phyloP scores from a whole-genome alignment of 2,113 vertebrate genomes.

The Callionymus lyra region DNA sequence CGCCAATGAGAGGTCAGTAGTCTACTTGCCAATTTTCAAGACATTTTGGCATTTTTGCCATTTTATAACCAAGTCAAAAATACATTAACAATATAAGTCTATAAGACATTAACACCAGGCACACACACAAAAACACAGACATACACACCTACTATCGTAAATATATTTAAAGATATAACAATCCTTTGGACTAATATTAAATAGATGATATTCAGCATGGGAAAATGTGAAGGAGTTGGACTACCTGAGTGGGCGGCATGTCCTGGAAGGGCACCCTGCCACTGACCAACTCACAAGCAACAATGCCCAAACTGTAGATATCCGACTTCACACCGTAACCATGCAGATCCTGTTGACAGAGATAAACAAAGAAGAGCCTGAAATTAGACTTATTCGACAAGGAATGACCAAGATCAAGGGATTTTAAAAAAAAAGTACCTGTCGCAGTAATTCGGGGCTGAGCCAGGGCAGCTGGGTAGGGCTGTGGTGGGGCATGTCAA shows the following conservation, averaged over 20 bases:
- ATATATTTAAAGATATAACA: background rate
- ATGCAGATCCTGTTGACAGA: conserved; percentile 78
- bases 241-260: conserved; percentile 90
- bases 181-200: background rate
- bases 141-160: no score
- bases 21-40: no score
- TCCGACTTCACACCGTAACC: conserved; percentile 96
- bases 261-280: conserved; percentile 92
- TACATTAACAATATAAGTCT: no score
- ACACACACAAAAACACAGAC: background rate
- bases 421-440: conserved; percentile 63
- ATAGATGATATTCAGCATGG: background rate
- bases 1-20: no score
- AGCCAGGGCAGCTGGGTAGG: conserved; percentile 92
- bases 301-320: conserved; percentile 95
- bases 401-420: no score
- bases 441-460: conserved; percentile 92
- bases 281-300: conserved; percentile 91
- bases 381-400: background rate
- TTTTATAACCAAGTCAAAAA: no score
- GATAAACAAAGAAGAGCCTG: conserved; percentile 1
- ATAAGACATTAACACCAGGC: no score
- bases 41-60: no score
- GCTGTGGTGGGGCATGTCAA: conserved; percentile 90
- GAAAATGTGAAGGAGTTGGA: background rate